phyloP scores from a whole-genome alignment of 2,113 vertebrate genomes.

The Macrotus californicus region DNA sequence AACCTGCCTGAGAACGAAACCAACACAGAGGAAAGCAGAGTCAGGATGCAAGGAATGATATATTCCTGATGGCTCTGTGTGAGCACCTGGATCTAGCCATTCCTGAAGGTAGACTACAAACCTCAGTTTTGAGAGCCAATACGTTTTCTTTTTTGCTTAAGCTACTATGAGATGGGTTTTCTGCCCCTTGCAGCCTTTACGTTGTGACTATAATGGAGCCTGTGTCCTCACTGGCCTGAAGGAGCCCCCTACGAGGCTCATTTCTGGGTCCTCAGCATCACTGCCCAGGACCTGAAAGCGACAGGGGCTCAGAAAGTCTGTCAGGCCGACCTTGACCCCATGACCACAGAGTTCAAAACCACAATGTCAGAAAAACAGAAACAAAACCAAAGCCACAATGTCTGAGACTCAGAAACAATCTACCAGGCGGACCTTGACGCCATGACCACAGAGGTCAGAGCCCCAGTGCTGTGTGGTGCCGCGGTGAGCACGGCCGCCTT shows the following conservation, averaged over 20 bases:
- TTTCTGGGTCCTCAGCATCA: background rate
- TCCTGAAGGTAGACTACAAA: background rate
- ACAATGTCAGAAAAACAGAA: too few species aligned
- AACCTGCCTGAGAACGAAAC: background rate
- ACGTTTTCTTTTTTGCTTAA: background rate
- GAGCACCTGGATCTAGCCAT: background rate
- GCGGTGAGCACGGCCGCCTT: conserved; percentile 86
- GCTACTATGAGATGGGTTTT: background rate
- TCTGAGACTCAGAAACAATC: background rate
- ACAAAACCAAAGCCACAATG: too few species aligned
- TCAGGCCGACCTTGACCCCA: background rate
- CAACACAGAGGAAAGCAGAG: background rate
- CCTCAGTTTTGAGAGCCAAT: background rate
- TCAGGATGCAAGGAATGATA: background rate
- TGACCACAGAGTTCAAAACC: background rate
- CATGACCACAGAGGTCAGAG: background rate
- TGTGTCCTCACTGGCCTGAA: background rate
- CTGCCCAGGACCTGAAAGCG: background rate
- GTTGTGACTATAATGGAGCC: background rate
- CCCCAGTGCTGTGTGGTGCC: conserved; percentile 28
- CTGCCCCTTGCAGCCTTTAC: background rate
- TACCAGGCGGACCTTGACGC: background rate
- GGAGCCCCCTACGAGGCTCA: background rate
- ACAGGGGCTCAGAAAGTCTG: background rate
- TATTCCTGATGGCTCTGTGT: background rate